Percentiles rank a stretch among this genome's conserved stretches.
Conservation (phyloP, 2,113 vertebrate genomes). For the Nothobranchius furzeri region DNA sequence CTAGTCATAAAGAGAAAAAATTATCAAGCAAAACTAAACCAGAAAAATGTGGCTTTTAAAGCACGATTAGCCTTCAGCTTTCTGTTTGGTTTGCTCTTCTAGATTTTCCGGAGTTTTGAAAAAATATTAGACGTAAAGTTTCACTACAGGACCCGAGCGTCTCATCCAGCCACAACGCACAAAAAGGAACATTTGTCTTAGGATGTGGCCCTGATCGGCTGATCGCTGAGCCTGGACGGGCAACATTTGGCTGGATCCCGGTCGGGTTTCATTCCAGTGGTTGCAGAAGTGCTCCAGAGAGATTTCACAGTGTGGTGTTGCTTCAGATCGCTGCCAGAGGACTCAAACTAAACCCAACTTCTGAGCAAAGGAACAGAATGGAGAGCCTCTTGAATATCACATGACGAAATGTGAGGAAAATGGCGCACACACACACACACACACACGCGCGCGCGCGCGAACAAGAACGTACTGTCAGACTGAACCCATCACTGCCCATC, state of each 20-base stretch:
- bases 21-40: too few species aligned
- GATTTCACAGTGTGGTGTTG: conserved; percentile 26
- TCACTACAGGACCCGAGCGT: neutral
- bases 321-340: neutral
- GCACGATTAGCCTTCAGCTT: too few species aligned
- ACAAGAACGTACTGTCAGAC: too few species aligned
- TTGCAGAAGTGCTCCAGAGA: conserved; percentile 18
- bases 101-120: too few species aligned
- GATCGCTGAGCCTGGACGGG: neutral
- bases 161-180: neutral
- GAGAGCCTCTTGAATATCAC: conserved; percentile 12
- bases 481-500: too few species aligned
- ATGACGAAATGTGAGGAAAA: conserved; percentile 43
- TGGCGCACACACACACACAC: neutral
- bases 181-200: neutral
- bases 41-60: too few species aligned
- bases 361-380: conserved; percentile 12
- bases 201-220: conserved; percentile 4
- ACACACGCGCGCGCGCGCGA: neutral
- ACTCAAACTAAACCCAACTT: conserved; percentile 2
- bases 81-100: too few species aligned
- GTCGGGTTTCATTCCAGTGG: conserved; percentile 1
- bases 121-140: too few species aligned
- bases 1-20: too few species aligned
- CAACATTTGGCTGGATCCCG: neutral